These are phyloP conservation scores for Sula dactylatra DNA, from an alignment of 2,113 vertebrate genomes.

Conservation along the genomic window DNA sequence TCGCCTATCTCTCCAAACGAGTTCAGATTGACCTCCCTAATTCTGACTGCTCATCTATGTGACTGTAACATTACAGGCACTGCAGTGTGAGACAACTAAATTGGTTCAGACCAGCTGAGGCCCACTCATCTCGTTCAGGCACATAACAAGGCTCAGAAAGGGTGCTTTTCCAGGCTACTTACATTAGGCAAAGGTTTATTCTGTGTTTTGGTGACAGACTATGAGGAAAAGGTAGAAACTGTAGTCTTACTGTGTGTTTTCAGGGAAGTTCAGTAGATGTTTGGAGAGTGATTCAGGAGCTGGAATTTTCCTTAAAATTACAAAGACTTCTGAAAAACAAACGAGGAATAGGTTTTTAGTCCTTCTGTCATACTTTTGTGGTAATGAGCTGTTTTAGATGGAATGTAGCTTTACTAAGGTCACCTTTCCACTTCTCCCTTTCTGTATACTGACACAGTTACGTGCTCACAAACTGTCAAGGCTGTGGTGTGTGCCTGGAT, in stretches of 20 bases:
- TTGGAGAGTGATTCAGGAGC: neutral
- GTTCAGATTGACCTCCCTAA: neutral
- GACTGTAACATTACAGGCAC: too few relatives aligned
- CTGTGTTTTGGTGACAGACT: neutral
- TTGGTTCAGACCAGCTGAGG: neutral
- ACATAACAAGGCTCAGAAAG: accelerated
- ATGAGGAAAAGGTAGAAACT: neutral
- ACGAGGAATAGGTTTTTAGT: neutral
- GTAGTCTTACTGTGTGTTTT: neutral
- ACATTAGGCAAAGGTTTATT: neutral
- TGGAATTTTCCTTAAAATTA: neutral
- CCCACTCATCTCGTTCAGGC: neutral
- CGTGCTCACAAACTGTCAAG: neutral
- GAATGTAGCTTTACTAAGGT: neutral
- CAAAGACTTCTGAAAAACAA: neutral
- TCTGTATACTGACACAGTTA: neutral
- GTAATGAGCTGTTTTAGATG: neutral
- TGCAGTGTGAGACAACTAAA: too few relatives aligned
- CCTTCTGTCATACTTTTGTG: neutral
- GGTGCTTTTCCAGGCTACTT: neutral
- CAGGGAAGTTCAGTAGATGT: neutral
- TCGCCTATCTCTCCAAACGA: neutral
- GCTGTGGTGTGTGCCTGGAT: neutral
- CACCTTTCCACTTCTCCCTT: neutral
- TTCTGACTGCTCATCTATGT: neutral